Evolutionary conservation across 64 coral and sea anemone species (phyloP).

Genomic region (Montipora capricornis): DNA sequence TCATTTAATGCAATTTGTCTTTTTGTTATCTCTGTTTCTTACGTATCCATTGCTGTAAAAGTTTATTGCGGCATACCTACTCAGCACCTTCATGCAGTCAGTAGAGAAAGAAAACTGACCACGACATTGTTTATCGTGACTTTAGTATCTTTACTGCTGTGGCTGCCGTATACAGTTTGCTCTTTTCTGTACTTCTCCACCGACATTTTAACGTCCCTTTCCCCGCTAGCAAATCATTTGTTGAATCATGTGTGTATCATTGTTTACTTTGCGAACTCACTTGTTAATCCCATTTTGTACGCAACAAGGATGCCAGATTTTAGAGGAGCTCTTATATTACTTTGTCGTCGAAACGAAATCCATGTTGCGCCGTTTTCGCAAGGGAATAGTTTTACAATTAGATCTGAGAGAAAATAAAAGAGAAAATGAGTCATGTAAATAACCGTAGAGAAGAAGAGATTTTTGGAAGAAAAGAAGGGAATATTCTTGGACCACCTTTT

Average conservation of each 20-base stretch:
- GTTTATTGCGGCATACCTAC: not conserved
- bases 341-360: not conserved
- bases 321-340: not conserved
- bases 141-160: not conserved
- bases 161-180: not conserved
- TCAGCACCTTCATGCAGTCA: not conserved
- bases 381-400: no score
- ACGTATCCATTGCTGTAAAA: constrained; percentile 5
- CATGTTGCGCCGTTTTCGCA: no score
- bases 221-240: not conserved
- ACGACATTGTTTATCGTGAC: constrained; percentile 7
- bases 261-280: not conserved
- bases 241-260: not conserved
- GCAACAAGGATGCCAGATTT: not conserved
- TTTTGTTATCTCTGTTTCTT: not conserved
- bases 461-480: no score
- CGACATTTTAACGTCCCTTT: not conserved
- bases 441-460: no score
- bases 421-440: no score
- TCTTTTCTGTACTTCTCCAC: not conserved
- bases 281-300: constrained; percentile 15
- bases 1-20: not conserved
- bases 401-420: no score
- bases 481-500: no score
- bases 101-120: constrained; percentile 30